These are phyloP conservation scores for Spodoptera littoralis DNA, from an alignment of 2,888 invertebrate genomes.

Conservation along the genomic window DNA sequence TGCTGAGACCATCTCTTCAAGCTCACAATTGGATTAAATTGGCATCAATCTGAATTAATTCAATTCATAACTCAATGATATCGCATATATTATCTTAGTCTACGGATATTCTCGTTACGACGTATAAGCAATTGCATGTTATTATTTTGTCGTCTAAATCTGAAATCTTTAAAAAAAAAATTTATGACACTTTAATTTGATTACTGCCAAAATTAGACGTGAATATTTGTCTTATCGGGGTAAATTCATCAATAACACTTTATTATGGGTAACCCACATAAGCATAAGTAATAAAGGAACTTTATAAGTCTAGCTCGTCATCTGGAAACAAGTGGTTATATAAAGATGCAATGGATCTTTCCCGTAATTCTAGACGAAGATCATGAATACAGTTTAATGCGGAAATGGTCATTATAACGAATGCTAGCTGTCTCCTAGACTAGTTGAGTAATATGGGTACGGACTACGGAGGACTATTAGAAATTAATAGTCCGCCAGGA, in stretches of 20 bases:
- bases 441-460: background rate
- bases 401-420: constrained; percentile 4
- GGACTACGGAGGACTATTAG: no score
- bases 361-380: background rate
- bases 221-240: no score
- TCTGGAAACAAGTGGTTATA: background rate
- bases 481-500: no score
- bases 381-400: constrained; percentile 1
- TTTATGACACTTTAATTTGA: no score
- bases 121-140: no score
- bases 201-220: no score
- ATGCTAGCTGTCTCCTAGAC: background rate
- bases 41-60: constrained; percentile 9
- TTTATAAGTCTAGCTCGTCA: no score
- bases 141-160: no score
- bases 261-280: no score
- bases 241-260: no score
- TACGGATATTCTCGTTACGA: background rate
- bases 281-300: no score
- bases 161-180: no score
- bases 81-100: background rate
- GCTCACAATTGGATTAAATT: constrained; percentile 13
- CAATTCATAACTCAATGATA: background rate
- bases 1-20: background rate
- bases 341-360: background rate